Evolutionary conservation across 2,888 invertebrate species (phyloP).

Genomic region (Lomographa bimaculata): DNA sequence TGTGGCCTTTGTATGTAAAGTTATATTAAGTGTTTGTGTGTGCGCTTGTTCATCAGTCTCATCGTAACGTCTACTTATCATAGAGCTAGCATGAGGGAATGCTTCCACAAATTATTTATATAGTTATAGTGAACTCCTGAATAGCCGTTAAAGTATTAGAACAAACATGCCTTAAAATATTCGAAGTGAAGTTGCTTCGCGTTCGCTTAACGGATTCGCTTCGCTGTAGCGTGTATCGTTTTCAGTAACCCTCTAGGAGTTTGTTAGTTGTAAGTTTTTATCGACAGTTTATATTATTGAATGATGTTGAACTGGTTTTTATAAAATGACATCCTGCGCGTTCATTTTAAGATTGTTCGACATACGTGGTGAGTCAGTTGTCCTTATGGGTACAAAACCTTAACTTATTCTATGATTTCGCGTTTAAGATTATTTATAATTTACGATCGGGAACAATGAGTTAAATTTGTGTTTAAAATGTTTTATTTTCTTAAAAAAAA

Average conservation of each 20-base stretch:
- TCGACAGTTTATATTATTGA: slow-evolving; percentile 74
- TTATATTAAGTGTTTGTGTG: slow-evolving; percentile 68
- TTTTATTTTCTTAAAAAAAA: slow-evolving; percentile 74
- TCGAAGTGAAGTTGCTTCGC: slow-evolving; percentile 50
- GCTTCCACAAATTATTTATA: slow-evolving; percentile 72
- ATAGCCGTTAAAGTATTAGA: slow-evolving; percentile 69
- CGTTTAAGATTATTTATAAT: slow-evolving; percentile 71
- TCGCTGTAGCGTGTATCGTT: slow-evolving; percentile 54
- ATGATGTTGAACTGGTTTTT: slow-evolving; percentile 72
- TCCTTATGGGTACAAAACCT: slow-evolving; percentile 78
- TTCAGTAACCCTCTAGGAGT: slow-evolving; percentile 59
- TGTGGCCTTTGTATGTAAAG: slow-evolving; percentile 82
- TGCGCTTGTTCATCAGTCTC: slow-evolving; percentile 74
- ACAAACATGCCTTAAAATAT: slow-evolving; percentile 65
- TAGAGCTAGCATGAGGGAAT: slow-evolving; percentile 56
- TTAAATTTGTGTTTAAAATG: slow-evolving; percentile 68
- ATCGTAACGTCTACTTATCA: slow-evolving; percentile 59
- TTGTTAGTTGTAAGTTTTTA: slow-evolving; percentile 78
- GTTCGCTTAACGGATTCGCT: slow-evolving; percentile 59
- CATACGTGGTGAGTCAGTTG: slow-evolving; percentile 68
- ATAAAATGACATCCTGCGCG: slow-evolving; percentile 78
- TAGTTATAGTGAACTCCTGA: slow-evolving; percentile 53
- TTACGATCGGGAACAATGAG: slow-evolving; percentile 78
- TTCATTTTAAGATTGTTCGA: slow-evolving; percentile 60
- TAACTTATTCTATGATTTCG: slow-evolving; percentile 68